Evolutionary conservation across 2,888 invertebrate genomes (phyloP).

Genomic region (Antheraea assamensis): DNA sequence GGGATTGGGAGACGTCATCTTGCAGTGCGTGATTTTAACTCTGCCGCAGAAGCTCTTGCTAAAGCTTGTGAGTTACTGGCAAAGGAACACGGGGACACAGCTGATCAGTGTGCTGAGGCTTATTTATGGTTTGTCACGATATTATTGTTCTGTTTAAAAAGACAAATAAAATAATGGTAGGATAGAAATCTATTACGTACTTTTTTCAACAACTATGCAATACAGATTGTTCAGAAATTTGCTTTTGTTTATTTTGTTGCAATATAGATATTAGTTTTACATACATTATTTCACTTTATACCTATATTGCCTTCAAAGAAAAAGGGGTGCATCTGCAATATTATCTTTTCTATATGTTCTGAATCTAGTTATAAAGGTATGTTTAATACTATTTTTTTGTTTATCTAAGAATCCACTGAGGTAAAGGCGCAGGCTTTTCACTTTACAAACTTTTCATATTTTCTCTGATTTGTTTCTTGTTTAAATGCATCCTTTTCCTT

Average conservation of each 20-base stretch:
- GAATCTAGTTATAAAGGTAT: too few relatives aligned
- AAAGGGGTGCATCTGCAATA: too few relatives aligned
- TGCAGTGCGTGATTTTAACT: constrained; percentile 87
- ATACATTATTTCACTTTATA: not conserved
- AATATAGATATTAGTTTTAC: not conserved
- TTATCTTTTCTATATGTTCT: too few relatives aligned
- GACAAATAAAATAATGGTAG: too few relatives aligned
- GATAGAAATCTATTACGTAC: too few relatives aligned
- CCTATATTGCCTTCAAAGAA: too few relatives aligned
- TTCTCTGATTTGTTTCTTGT: too few relatives aligned
- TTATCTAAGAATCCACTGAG: too few relatives aligned
- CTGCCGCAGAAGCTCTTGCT: constrained; percentile 88
- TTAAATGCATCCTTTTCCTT: too few relatives aligned
- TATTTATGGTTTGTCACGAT: constrained; percentile 89
- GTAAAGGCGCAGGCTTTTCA: too few relatives aligned
- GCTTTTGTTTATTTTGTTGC: not conserved
- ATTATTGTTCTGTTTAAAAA: not conserved
- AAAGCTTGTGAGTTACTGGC: constrained; percentile 87
- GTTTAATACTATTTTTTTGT: too few relatives aligned
- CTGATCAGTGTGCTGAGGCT: constrained; percentile 93
- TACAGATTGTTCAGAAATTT: not conserved
- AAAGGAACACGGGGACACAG: constrained; percentile 89
- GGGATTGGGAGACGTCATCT: constrained; percentile 90
- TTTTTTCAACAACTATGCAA: not conserved
- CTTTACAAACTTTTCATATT: too few relatives aligned